Conservation (phyloP, 2,888 invertebrate species). For the Stenoptilia bipunctidactyla region DNA sequence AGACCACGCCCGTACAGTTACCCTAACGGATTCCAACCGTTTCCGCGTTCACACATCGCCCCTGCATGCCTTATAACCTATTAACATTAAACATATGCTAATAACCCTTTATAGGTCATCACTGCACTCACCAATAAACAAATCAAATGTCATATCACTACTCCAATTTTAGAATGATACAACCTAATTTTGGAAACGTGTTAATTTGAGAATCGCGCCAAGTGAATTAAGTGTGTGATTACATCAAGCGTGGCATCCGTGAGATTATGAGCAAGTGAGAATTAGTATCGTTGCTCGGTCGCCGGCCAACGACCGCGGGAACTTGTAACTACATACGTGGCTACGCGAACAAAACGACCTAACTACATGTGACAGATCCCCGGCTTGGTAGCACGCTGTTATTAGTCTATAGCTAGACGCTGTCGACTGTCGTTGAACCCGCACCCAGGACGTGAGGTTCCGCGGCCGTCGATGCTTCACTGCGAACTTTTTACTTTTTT, state of each 20-base stretch:
- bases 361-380: conserved; percentile 25
- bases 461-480: too few relatives aligned
- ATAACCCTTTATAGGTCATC: too few relatives aligned
- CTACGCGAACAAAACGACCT: conserved; percentile 35
- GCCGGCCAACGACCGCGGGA: conserved; percentile 65
- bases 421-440: too few relatives aligned
- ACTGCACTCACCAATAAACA: conserved; percentile 6
- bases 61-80: conserved; percentile 33
- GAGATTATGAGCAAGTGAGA: not conserved
- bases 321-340: conserved; percentile 64
- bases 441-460: too few relatives aligned
- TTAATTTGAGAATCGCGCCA: too few relatives aligned
- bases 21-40: conserved; percentile 53
- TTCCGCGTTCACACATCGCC: conserved; percentile 53
- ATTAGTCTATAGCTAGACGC: too few relatives aligned
- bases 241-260: not conserved
- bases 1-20: conserved; percentile 62
- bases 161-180: too few relatives aligned
- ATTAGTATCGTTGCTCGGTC: not conserved
- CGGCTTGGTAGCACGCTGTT: conserved; percentile 1
- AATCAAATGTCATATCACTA: conserved; percentile 21
- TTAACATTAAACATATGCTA: too few relatives aligned
- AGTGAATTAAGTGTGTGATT: not conserved
- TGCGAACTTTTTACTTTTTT: too few relatives aligned
- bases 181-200: too few relatives aligned